Conservation (phyloP, 2,797 vertebrate genomes). For the Scyliorhinus canicula region DNA sequence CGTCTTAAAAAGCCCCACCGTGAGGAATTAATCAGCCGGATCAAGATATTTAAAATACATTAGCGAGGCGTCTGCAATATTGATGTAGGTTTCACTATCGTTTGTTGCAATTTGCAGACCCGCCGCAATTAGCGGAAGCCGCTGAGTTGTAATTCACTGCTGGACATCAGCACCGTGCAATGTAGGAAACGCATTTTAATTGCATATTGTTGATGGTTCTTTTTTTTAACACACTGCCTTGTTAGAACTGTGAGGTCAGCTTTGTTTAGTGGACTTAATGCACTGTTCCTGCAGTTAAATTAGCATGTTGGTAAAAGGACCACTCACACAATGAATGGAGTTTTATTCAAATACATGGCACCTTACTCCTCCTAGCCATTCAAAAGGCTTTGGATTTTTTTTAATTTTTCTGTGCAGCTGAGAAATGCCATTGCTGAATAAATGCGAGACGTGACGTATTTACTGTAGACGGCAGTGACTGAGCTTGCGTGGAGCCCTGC, state of each 20-base stretch:
- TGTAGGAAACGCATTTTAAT: background rate
- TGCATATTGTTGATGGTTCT: background rate
- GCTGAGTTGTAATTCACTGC: background rate
- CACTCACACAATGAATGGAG: background rate
- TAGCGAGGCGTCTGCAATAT: background rate
- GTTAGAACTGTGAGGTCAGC: background rate
- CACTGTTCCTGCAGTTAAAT: background rate
- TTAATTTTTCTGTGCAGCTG: background rate
- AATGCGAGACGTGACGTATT: constrained; percentile 30
- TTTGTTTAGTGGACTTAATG: background rate
- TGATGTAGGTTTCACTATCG: background rate
- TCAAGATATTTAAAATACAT: background rate
- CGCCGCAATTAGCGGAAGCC: constrained; percentile 1
- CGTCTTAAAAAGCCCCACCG: background rate
- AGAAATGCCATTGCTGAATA: constrained; percentile 30
- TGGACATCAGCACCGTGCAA: background rate
- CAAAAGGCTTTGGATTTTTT: background rate
- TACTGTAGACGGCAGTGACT: background rate
- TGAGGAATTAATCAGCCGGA: background rate
- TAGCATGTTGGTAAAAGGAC: background rate
- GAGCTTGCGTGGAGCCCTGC: background rate
- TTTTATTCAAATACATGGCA: background rate
- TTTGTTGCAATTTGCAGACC: background rate
- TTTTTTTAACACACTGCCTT: background rate
- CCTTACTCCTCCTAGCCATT: background rate